Conservation (phyloP, 2,888 invertebrate genomes). For the Campaea margaritaria region DNA sequence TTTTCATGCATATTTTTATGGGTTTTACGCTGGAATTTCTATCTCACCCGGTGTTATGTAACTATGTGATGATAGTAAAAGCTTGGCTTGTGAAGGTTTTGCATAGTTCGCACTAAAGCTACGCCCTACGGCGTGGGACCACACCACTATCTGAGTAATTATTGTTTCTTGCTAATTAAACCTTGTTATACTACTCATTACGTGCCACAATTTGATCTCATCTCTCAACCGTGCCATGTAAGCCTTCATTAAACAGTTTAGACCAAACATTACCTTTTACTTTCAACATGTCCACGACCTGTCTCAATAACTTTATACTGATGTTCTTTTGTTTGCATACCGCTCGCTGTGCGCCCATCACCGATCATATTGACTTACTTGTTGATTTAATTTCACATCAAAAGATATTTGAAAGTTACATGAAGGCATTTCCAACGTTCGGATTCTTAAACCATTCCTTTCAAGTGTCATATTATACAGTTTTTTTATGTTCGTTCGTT, state of each 20-base stretch:
- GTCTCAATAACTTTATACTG: conserved; percentile 47
- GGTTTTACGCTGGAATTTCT: too few species aligned
- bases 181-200: too few species aligned
- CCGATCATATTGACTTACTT: conserved; percentile 40
- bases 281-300: conserved; percentile 46
- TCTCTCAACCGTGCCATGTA: too few species aligned
- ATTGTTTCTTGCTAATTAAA: too few species aligned
- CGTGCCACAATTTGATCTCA: too few species aligned
- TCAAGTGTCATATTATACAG: conserved; percentile 42
- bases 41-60: too few species aligned
- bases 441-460: conserved; percentile 43
- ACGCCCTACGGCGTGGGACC: too few species aligned
- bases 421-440: conserved; percentile 36
- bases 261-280: conserved; percentile 40
- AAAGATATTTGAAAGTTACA: conserved; percentile 44
- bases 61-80: too few species aligned
- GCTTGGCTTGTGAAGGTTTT: too few species aligned
- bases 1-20: too few species aligned
- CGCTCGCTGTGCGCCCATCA: conserved; percentile 37
- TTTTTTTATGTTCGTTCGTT: conserved; percentile 23
- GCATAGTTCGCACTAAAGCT: too few species aligned
- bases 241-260: neutral
- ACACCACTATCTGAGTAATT: too few species aligned
- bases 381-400: conserved; percentile 57
- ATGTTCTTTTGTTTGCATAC: conserved; percentile 51